Conservation (phyloP, 1,140 invertebrate species). For the Aphaenogaster rudis region DNA sequence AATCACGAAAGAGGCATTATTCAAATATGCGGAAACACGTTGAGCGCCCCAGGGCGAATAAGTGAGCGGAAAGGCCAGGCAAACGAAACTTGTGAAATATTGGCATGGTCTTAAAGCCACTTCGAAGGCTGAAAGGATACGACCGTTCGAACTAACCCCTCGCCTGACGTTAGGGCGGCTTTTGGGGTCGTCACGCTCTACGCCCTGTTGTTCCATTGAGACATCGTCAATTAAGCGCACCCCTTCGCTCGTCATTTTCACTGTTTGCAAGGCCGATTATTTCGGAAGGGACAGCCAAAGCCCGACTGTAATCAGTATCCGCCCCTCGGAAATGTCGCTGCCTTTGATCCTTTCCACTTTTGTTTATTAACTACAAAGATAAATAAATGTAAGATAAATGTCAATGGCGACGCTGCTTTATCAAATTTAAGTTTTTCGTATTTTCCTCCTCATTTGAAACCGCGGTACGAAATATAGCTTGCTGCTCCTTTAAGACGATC, state of each 20-base stretch:
- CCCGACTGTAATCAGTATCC: slow-evolving; percentile 40
- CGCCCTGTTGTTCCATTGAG: slow-evolving; percentile 65
- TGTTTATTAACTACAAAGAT: not conserved
- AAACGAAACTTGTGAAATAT: slow-evolving; percentile 61
- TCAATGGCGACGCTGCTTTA: not conserved
- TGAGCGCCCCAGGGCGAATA: slow-evolving; percentile 4
- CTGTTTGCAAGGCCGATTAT: slow-evolving; percentile 77
- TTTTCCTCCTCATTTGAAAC: not conserved
- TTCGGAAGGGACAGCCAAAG: slow-evolving; percentile 32
- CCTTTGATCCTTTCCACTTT: slow-evolving; percentile 36
- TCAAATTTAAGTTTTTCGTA: not conserved
- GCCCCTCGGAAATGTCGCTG: not conserved
- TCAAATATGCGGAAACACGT: slow-evolving; percentile 52
- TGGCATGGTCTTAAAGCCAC: slow-evolving; percentile 67
- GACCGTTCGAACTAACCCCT: slow-evolving; percentile 40
- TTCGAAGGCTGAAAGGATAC: slow-evolving; percentile 50
- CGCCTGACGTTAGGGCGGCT: slow-evolving; percentile 63
- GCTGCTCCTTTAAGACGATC: not conserved
- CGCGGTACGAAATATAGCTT: not conserved
- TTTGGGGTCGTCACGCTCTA: slow-evolving; percentile 63
- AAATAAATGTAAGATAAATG: not conserved
- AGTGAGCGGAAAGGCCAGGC: slow-evolving; percentile 27
- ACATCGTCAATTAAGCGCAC: slow-evolving; percentile 82
- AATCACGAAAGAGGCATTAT: slow-evolving; percentile 65
- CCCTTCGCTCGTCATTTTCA: slow-evolving; percentile 76